These are phyloP conservation scores for Sinhomidia bicolor DNA, from an alignment of 2,888 invertebrate species.

Conservation along the genomic window DNA sequence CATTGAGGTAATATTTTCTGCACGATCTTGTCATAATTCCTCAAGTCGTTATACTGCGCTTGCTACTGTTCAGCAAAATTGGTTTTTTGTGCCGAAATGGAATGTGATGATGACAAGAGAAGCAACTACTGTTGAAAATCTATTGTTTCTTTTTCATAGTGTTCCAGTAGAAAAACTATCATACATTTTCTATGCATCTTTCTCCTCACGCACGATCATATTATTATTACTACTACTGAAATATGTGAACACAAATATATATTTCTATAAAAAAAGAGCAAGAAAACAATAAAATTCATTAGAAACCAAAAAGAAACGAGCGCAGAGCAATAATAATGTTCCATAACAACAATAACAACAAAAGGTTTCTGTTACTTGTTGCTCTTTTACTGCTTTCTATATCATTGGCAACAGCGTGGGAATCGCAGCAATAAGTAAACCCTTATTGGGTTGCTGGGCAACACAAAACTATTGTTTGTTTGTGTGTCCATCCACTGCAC, in stretches of 20 bases:
- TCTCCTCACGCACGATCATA: conserved; percentile 50
- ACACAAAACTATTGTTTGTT: background rate
- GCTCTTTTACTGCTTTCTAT: background rate
- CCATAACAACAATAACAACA: background rate
- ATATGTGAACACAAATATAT: background rate
- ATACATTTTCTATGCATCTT: background rate
- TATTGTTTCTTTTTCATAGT: background rate
- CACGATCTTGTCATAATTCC: conserved; percentile 49
- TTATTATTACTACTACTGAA: background rate
- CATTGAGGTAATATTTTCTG: conserved; percentile 22
- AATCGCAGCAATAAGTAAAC: conserved; percentile 2
- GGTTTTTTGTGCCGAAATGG: conserved; percentile 15
- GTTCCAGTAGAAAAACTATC: background rate
- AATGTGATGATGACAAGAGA: conserved; percentile 33
- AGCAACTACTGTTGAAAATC: conserved; percentile 18
- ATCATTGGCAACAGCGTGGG: conserved; percentile 15
- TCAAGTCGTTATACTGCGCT: conserved; percentile 26
- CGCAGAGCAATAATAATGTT: conserved; percentile 14
- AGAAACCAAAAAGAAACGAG: conserved; percentile 54
- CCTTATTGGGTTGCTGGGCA: background rate
- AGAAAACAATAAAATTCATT: conserved; percentile 57
- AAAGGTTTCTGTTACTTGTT: no score
- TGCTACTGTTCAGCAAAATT: conserved; percentile 49
- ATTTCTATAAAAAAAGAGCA: background rate
- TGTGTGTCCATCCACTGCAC: background rate